Percentiles rank a stretch among this genome's conserved stretches.
phyloP scores from a whole-genome alignment of 2,888 invertebrate genomes.

The Leptinotarsa juncta region DNA sequence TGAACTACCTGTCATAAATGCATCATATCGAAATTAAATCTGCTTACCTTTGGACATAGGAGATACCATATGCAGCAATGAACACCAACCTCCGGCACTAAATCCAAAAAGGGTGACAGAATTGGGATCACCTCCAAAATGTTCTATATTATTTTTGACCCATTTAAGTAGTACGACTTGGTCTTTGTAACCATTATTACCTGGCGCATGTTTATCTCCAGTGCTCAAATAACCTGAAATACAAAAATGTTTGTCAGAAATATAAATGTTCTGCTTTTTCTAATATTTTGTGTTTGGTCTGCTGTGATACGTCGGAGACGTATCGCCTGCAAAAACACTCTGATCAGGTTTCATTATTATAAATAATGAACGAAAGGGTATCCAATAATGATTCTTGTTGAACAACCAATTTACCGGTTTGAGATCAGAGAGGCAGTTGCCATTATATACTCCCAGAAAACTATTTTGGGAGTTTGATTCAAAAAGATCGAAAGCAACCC shows the following conservation, averaged over 20 bases:
- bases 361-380: too few species aligned
- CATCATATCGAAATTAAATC: too few species aligned
- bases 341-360: too few species aligned
- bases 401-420: too few species aligned
- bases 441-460: too few species aligned
- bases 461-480: too few species aligned
- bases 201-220: conserved; percentile 74
- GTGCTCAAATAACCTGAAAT: conserved; percentile 67
- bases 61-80: conserved; percentile 70
- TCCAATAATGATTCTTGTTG: too few species aligned
- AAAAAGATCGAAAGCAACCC: too few species aligned
- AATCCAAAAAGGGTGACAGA: conserved; percentile 75
- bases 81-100: conserved; percentile 66
- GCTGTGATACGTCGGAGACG: neutral
- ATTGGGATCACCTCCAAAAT: conserved; percentile 77
- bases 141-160: conserved; percentile 74
- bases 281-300: neutral
- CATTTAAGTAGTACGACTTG: conserved; percentile 76
- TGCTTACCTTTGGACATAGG: conserved; percentile 73
- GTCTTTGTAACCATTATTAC: conserved; percentile 79
- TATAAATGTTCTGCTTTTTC: neutral
- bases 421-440: too few species aligned
- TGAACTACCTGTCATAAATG: too few species aligned
- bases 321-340: too few species aligned
- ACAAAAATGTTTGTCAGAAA: neutral